A percentile compares a stretch with the other conserved stretches of the same genome.
Conservation (phyloP, 2,888 invertebrate genomes). For the Omphaloscelis lunosa region DNA sequence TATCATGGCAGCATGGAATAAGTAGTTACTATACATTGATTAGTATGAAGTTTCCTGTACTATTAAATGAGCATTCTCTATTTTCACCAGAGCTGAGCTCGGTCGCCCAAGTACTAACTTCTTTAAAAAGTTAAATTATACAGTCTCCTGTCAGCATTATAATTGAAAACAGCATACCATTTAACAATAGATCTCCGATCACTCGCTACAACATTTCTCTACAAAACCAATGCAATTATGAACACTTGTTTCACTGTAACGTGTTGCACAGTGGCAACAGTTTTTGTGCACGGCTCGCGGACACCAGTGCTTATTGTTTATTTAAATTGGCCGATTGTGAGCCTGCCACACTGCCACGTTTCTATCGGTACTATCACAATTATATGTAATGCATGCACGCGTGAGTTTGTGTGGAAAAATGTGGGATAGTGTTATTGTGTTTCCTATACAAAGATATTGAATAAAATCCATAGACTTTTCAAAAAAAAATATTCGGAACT, state of each 20-base stretch:
- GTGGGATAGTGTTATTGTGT: background rate
- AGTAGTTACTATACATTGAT: too few relatives aligned
- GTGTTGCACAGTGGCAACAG: conserved; percentile 34
- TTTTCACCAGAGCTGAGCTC: too few relatives aligned
- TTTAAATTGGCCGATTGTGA: conserved; percentile 71
- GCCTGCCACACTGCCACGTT: conserved; percentile 29
- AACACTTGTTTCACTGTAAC: conserved; percentile 18
- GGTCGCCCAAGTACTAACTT: too few relatives aligned
- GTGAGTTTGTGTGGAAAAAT: conserved; percentile 31
- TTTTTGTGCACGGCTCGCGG: conserved; percentile 53
- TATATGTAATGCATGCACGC: conserved; percentile 41
- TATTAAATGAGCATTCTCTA: too few relatives aligned
- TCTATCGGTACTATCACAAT: conserved; percentile 51
- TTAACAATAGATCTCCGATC: conserved; percentile 11
- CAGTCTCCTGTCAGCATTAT: background rate
- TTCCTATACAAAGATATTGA: background rate
- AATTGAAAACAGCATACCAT: background rate
- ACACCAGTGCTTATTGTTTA: conserved; percentile 67
- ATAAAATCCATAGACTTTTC: background rate
- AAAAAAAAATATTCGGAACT: background rate
- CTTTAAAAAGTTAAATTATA: background rate
- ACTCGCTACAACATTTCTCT: background rate
- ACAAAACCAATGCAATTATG: background rate
- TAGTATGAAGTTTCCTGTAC: too few relatives aligned
- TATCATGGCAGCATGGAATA: too few relatives aligned